Percentiles rank a stretch among this genome's conserved stretches.
Conservation (phyloP, 2,113 vertebrate genomes). For the Micromys minutus region DNA sequence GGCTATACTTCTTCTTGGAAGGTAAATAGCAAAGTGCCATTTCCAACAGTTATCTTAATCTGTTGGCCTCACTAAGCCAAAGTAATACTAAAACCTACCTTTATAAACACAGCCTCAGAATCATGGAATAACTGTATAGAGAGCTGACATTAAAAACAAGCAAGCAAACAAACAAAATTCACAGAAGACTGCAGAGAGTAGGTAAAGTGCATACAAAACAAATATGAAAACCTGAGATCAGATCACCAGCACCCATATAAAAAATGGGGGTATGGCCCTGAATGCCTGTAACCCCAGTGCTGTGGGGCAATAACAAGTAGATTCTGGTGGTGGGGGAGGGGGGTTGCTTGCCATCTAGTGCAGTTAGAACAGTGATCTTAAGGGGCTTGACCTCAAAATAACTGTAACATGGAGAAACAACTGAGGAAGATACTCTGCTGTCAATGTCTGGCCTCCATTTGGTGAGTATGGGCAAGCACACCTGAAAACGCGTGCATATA, state of each 20-base stretch:
- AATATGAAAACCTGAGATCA: background rate
- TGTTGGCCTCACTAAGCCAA: background rate
- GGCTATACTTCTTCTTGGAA: background rate
- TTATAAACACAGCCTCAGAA: slow-evolving; percentile 33
- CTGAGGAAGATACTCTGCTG: background rate
- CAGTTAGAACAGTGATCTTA: background rate
- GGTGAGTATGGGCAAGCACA: background rate
- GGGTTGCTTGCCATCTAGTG: background rate
- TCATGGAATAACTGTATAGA: background rate
- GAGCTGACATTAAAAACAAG: background rate
- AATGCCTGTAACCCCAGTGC: background rate
- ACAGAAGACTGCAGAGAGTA: background rate
- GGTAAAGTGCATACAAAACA: background rate
- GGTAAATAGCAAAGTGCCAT: background rate
- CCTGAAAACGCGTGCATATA: background rate
- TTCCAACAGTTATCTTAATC: slow-evolving; percentile 14
- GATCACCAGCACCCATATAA: background rate
- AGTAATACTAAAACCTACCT: slow-evolving; percentile 34
- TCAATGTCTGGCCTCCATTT: background rate
- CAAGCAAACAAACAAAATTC: background rate
- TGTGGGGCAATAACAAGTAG: background rate
- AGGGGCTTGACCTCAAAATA: background rate
- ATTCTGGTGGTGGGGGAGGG: background rate
- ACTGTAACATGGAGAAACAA: background rate
- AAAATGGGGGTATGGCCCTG: background rate